Conservation (phyloP, 2,797 vertebrate genomes). For the Arnoldichthys spilopterus region DNA sequence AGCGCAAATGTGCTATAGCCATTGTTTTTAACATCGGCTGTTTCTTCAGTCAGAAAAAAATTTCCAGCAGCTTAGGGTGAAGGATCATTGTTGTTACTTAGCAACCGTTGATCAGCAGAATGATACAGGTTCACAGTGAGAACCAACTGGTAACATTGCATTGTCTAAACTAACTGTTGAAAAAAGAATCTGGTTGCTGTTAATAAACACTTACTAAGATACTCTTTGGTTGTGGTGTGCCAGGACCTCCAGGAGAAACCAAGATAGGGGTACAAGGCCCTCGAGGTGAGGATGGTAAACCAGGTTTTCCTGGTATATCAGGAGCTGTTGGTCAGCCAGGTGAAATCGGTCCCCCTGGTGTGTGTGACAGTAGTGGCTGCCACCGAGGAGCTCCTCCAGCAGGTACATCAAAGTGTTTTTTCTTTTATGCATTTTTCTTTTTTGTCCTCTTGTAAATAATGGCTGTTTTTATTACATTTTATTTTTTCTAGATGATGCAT, state of each 20-base stretch:
- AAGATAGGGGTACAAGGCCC: conserved; percentile 71
- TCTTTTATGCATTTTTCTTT: neutral
- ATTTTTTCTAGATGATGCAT: conserved; percentile 70
- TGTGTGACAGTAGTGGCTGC: conserved; percentile 81
- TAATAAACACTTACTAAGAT: neutral
- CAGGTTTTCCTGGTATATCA: conserved; percentile 65
- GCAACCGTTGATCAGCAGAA: neutral
- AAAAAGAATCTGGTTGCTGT: neutral
- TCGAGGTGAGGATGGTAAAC: conserved; percentile 73
- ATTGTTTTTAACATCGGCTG: too few relatives aligned
- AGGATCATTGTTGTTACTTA: neutral
- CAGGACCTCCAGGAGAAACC: conserved; percentile 78
- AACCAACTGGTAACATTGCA: neutral
- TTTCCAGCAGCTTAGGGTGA: neutral
- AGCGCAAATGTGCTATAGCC: too few relatives aligned
- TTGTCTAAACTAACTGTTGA: neutral
- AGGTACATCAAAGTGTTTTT: conserved; percentile 63
- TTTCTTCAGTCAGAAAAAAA: neutral
- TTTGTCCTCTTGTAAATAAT: neutral
- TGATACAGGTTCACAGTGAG: neutral
- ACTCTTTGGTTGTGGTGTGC: conserved; percentile 17
- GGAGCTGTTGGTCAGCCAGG: conserved; percentile 75
- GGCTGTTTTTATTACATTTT: conserved; percentile 31
- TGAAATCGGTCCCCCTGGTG: conserved; percentile 77
- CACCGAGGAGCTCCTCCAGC: conserved; percentile 63